phyloP scores from a whole-genome alignment of 2,888 invertebrate genomes.

The Mesodorylaimus sp. region DNA sequence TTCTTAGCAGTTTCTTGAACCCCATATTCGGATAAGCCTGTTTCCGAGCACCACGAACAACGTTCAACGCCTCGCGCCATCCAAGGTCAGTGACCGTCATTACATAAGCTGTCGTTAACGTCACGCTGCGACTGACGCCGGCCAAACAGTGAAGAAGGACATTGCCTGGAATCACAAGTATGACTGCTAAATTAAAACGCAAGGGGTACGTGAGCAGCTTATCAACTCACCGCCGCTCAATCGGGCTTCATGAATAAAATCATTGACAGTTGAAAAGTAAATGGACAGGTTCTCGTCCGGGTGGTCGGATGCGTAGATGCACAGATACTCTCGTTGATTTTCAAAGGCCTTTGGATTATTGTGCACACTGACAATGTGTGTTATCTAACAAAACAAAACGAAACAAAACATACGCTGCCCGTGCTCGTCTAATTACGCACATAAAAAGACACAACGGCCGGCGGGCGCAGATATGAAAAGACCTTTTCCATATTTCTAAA shows the following conservation, averaged over 20 bases:
- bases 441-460: too few species aligned
- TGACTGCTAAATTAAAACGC: too few species aligned
- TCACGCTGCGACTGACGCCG: slow-evolving; percentile 88
- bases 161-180: slow-evolving; percentile 45
- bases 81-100: slow-evolving; percentile 75
- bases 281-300: slow-evolving; percentile 81
- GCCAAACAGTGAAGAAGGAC: slow-evolving; percentile 49
- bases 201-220: too few species aligned
- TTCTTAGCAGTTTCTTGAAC: slow-evolving; percentile 63
- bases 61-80: slow-evolving; percentile 81
- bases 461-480: too few species aligned
- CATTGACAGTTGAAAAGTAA: slow-evolving; percentile 79
- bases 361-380: slow-evolving; percentile 84
- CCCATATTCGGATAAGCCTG: slow-evolving; percentile 90
- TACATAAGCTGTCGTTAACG: slow-evolving; percentile 82
- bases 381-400: slow-evolving; percentile 41
- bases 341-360: slow-evolving; percentile 60
- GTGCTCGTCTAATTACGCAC: too few species aligned
- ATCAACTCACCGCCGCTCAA: slow-evolving; percentile 17
- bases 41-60: slow-evolving; percentile 69
- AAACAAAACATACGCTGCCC: background rate
- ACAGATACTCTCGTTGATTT: slow-evolving; percentile 65
- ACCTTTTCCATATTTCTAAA: too few species aligned
- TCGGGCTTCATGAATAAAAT: slow-evolving; percentile 83
- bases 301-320: slow-evolving; percentile 84